Evolutionary conservation across 2,888 invertebrate genomes (phyloP), one percentile per base, ranked within the genome.

Genomic region (Limenitis camilla): DNA sequence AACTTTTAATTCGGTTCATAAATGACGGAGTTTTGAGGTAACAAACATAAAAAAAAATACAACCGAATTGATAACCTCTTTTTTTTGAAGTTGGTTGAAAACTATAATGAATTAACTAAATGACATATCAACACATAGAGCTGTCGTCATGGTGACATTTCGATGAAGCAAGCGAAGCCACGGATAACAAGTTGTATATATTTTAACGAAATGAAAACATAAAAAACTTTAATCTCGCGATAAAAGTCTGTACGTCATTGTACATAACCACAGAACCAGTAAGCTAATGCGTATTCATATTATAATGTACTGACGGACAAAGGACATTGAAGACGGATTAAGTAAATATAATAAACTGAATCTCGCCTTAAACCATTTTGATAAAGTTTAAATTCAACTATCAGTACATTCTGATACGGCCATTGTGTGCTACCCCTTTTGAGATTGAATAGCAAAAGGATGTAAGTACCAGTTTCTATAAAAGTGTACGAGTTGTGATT

Each of bases 281-380:
- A 61, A 61, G 63, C 66, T 64, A 61, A 66, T 61, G 55, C 56
- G 50, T 57, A 63, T 65, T 67, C 64, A 64, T 65, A 67, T 66
- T 66, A 42, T 64, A 69, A 68, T 61, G 54, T 53, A 59, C 52
- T 5, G 40, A 58, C 53, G 46, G 49, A 60, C 59, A 60, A 60
- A 60, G 53, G 53, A 55, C 53, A 56, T 57, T 57, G 57, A 58
- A 58, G 31, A 40, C 27, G 54, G 56, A 60, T 61, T 53, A 60
- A 49, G 32, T 27, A 45, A 33, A 33, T 41, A n/a, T 38, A 35
- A 27, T 48, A 7, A 7, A n/a, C 29, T n/a, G 53, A 41, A 49
- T 19, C 42, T 10, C 35, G 43, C 46, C 28, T 49, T 48, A 42
- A 33, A 0, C 5, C 11, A 11, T 36, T 10, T 1, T n/a, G 5